Evolutionary conservation across 2,797 vertebrate species (phyloP).

Genomic region (Tiaroga cobitis): DNA sequence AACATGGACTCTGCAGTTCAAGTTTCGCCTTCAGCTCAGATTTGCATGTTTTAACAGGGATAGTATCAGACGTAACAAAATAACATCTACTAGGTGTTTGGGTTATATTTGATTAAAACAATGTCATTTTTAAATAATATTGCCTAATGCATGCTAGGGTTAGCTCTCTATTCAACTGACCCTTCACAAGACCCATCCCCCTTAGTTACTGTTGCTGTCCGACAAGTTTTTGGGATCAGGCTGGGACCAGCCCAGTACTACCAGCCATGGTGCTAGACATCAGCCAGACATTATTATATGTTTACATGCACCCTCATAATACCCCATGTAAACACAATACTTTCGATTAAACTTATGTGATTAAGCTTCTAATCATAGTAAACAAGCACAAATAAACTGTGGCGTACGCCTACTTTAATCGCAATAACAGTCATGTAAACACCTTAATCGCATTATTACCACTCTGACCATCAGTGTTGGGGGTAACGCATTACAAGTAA

Average conservation of each 20-base stretch:
- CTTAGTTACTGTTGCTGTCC: not conserved
- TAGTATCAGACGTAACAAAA: not conserved
- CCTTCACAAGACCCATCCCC: not conserved
- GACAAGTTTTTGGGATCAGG: too few species aligned
- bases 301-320: too few species aligned
- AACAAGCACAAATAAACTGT: too few species aligned
- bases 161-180: not conserved
- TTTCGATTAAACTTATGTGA: too few species aligned
- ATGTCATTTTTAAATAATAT: not conserved
- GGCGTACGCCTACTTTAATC: too few species aligned
- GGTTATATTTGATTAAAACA: not conserved
- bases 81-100: not conserved
- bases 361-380: too few species aligned
- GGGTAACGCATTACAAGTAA: too few species aligned
- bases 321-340: too few species aligned
- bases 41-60: constrained; percentile 14
- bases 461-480: not conserved
- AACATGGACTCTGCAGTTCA: constrained; percentile 17
- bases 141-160: not conserved
- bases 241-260: too few species aligned
- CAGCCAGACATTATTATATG: too few species aligned
- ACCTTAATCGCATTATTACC: not conserved
- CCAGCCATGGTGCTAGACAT: too few species aligned
- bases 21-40: not conserved
- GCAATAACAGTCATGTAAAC: not conserved